Evolutionary conservation across 64 coral and sea anemone genomes (phyloP).

Genomic region (Montipora sp.): DNA sequence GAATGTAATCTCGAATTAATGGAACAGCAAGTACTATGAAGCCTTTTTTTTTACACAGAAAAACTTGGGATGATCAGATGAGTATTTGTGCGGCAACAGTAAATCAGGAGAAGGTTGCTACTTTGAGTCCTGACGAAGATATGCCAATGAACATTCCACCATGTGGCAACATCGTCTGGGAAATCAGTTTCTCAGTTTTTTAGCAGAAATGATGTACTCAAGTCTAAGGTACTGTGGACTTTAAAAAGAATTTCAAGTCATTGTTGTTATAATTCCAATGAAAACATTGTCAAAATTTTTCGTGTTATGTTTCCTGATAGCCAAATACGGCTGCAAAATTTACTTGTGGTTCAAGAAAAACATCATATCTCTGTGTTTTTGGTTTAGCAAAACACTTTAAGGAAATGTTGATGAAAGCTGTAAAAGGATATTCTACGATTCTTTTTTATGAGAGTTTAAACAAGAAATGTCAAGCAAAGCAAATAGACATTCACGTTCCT

Average conservation of each 20-base stretch:
- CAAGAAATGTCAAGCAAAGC: constrained; percentile 4
- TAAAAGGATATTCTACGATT: constrained; percentile 43
- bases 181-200: no score
- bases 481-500: constrained; percentile 74
- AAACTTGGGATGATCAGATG: constrained; percentile 42
- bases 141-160: neutral
- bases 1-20: neutral
- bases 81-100: neutral
- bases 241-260: no score
- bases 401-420: no score
- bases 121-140: no score
- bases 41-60: constrained; percentile 43
- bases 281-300: constrained; percentile 37
- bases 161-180: constrained; percentile 38
- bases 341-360: no score
- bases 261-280: constrained; percentile 46
- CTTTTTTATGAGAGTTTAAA: constrained; percentile 73
- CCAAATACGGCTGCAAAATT: constrained; percentile 59
- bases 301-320: constrained; percentile 69
- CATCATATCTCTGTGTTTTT: no score
- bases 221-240: no score
- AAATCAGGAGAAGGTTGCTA: no score
- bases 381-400: no score
- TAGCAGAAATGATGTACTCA: no score
- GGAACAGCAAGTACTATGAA: constrained; percentile 53